Evolutionary conservation across 2,113 vertebrate species (phyloP).

Genomic region (Morone chrysops): DNA sequence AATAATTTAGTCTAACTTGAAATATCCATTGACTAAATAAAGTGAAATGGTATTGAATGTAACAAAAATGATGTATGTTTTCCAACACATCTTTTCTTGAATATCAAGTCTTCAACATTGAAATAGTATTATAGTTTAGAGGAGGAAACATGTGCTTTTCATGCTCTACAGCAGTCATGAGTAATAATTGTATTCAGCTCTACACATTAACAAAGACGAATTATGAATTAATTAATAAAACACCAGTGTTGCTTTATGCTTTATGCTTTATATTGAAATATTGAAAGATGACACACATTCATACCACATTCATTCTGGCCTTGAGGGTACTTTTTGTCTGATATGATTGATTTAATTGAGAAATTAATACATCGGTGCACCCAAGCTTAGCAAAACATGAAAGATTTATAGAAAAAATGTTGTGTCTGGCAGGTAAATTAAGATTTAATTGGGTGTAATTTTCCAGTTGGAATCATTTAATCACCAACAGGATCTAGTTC

Average conservation of each 20-base stretch:
- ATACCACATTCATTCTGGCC: constrained; percentile 53
- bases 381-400: constrained; percentile 50
- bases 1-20: background rate
- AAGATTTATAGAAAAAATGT: constrained; percentile 46
- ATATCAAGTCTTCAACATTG: background rate
- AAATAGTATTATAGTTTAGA: background rate
- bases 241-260: background rate
- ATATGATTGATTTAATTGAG: constrained; percentile 65
- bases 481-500: constrained; percentile 28
- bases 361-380: constrained; percentile 53
- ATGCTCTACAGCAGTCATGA: background rate
- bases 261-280: constrained; percentile 49
- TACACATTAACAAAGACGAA: background rate
- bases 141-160: background rate
- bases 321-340: constrained; percentile 66
- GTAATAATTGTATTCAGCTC: background rate
- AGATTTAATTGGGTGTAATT: constrained; percentile 70
- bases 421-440: constrained; percentile 56
- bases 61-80: background rate
- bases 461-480: constrained; percentile 53
- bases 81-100: background rate
- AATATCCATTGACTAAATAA: background rate
- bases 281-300: constrained; percentile 51
- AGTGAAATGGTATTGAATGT: background rate
- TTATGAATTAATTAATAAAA: background rate